Evolutionary conservation across 2,888 invertebrate genomes (phyloP), one percentile per base, ranked within the genome.

Genomic region (Tribolium freemani): DNA sequence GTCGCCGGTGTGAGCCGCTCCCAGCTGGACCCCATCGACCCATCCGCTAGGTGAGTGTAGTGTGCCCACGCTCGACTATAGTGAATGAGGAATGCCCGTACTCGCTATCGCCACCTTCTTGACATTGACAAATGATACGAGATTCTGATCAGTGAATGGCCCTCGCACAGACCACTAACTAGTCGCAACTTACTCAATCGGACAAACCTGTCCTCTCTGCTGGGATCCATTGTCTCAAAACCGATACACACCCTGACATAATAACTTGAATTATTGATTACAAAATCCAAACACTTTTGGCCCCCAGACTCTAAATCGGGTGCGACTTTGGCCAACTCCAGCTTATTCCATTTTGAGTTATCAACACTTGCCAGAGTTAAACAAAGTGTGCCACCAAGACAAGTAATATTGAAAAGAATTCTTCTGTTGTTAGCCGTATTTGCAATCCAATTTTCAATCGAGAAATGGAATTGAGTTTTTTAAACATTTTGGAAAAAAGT

Each of bases 51-150:
- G 84, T 84, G 81, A 84, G 84, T 83, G 72, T 70, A 66, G 56
- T 58, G 30, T 64, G 76, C 79, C 79, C 79, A 79, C 79, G 79
- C 79, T 77, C 71, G 68, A 73, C 69, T 66, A 75, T 71, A 72
- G 73, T 84, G 83, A 86, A 85, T 86, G 85, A 85, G 83, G 84
- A 84, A 86, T 85, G 84, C 84, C 84, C 76, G 78, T 75, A 76
- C 77, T 79, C 84, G 84, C 86, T 86, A 86, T 86, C 86, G 86
- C 86, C 86, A 86, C 87, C 86, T 86, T 80, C 82, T 81, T 90
- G 92, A 92, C 92, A 91, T 90, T 92, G 92, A 92, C 92, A 92
- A 92, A 92, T 92, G 92, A 91, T 88, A 87, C 88, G 87, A 91
- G 92, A 92, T 92, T 91, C 90, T 89, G 90, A 92, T 92, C 92